Base-by-base conservation (phyloP, 1,140 invertebrate species). In the Micrasema longulum region DNA sequence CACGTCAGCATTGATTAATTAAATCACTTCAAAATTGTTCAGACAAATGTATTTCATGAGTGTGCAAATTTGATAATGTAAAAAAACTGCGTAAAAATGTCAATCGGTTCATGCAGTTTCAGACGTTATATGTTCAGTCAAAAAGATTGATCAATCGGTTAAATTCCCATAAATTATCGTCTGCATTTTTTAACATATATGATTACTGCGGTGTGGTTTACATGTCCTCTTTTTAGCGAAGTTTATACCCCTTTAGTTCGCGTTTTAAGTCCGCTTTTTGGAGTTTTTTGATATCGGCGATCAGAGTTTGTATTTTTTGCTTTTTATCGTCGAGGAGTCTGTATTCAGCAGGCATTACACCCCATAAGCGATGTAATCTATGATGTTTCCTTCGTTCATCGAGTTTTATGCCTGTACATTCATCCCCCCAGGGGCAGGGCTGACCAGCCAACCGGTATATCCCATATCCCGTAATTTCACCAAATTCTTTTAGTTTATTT, bases 331-430 rank as follows among this genome's bases (percentile, higher is more conserved):
- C n/a, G n/a, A n/a, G n/a, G 16, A 16, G n/a, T 3, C 41, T 43
- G 41, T 16, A 16, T n/a, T 3, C 41, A 4, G 43, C 43, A 5
- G 5, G 43, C 43, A n/a, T n/a, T 16, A 3, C 43, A 16, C 43
- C 43, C 43, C n/a, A 47, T 31, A 35, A 14, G 23, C n/a, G 52
- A 55, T 14, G 23, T 26, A 55, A 55, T 55, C 52, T 55, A 55
- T 55, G 52, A 55, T 55, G 26, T 55, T 55, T 55, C 26, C 52
- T 55, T 55, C 12, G n/a, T 14, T 12, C 50, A 53, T 53, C 50
- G 50, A 18, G 18, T 53, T 53, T 53, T 22, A 53, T 53, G 50
- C 52, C 43, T 47, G n/a, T n/a, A 47, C 1, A 7, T 7, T 48
- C 47, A 16, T 1, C 22, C 52, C 52, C 26, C 5, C 6, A n/a